phyloP scores from a whole-genome alignment of 2,888 invertebrate genomes.

The Synanthedon andrenaeformis region DNA sequence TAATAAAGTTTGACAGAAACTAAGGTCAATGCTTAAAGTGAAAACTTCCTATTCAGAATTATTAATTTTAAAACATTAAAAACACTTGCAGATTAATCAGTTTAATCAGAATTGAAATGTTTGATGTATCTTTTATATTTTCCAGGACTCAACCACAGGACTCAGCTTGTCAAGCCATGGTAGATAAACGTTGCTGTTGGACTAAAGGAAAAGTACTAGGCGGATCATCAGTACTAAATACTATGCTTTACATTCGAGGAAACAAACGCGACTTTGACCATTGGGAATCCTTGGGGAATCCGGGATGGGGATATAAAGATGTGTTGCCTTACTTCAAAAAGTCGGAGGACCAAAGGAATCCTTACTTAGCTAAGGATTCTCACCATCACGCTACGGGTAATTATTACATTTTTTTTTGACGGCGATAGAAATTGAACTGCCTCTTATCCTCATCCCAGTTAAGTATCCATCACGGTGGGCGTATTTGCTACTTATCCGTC shows the following conservation, averaged over 20 bases:
- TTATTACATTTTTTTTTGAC: not conserved
- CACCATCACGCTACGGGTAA: slow-evolving; percentile 79
- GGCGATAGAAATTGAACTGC: not conserved
- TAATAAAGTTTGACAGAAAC: no score
- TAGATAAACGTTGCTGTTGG: slow-evolving; percentile 87
- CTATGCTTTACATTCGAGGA: slow-evolving; percentile 92
- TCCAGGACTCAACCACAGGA: slow-evolving; percentile 84
- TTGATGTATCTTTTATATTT: slow-evolving; percentile 10
- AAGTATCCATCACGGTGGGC: not conserved
- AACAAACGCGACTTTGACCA: slow-evolving; percentile 87
- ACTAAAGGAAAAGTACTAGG: slow-evolving; percentile 91
- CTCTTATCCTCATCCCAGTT: not conserved
- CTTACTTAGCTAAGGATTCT: slow-evolving; percentile 82
- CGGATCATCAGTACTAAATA: slow-evolving; percentile 88
- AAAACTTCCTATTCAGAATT: no score
- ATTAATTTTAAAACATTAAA: no score
- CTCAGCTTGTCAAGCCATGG: slow-evolving; percentile 88
- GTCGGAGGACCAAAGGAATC: slow-evolving; percentile 89
- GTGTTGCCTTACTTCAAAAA: slow-evolving; percentile 87
- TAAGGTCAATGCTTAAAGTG: no score
- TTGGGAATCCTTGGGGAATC: slow-evolving; percentile 87
- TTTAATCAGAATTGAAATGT: no score
- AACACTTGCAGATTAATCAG: no score
- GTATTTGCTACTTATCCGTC: no score
- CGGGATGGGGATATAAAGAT: slow-evolving; percentile 89